A percentile compares a stretch with the other conserved stretches of the same genome.
Conservation (phyloP, 92 coral and sea anemone species). For the Pocillopora grandis region DNA sequence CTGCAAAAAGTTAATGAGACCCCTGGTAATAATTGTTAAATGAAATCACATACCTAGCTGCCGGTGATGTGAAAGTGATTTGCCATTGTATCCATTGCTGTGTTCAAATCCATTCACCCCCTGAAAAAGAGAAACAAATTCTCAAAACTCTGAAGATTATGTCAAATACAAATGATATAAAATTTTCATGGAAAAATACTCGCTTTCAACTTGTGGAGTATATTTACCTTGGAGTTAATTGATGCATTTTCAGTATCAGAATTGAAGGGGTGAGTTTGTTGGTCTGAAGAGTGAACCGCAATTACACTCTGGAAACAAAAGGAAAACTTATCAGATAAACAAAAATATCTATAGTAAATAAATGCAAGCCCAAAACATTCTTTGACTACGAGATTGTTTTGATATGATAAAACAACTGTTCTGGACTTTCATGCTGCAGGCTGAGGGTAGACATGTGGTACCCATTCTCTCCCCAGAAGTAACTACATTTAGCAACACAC, state of each 20-base stretch:
- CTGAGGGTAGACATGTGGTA: too few relatives aligned
- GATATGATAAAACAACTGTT: too few relatives aligned
- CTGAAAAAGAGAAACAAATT: conserved; percentile 1
- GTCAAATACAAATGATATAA: not conserved
- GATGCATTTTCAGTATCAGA: not conserved
- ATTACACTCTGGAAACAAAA: conserved; percentile 20
- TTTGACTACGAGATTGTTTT: too few relatives aligned
- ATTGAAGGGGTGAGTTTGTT: not conserved
- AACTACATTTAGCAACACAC: too few relatives aligned
- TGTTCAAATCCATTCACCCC: conserved; percentile 42
- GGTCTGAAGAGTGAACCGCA: conserved; percentile 18
- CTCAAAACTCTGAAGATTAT: not conserved
- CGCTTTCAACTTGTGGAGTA: not conserved
- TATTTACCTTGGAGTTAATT: conserved; percentile 11
- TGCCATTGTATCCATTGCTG: conserved; percentile 34
- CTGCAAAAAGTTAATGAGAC: too few relatives aligned
- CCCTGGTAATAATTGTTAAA: too few relatives aligned
- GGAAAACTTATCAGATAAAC: not conserved
- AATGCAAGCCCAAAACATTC: too few relatives aligned
- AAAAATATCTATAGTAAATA: too few relatives aligned
- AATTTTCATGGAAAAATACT: not conserved
- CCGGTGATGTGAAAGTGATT: not conserved
- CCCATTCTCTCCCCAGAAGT: too few relatives aligned
- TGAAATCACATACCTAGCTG: not conserved
- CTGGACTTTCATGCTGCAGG: too few relatives aligned